phyloP scores from a whole-genome alignment of 2,797 vertebrate genomes.

The Hydrocynus forskahlii region DNA sequence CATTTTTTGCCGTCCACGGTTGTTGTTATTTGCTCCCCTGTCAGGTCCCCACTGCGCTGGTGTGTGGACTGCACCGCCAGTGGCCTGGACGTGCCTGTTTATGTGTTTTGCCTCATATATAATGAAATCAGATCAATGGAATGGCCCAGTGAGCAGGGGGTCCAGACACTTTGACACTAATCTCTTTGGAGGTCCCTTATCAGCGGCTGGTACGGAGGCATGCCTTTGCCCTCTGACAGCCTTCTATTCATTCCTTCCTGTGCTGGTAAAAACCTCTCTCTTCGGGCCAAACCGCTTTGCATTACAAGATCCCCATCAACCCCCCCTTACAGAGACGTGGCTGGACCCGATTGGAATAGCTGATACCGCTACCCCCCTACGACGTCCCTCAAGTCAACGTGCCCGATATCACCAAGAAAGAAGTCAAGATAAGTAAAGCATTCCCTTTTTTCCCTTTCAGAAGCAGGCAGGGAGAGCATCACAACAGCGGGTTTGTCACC shows the following conservation, averaged over 20 bases:
- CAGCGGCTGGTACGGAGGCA: slow-evolving; percentile 33
- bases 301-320: background rate
- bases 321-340: slow-evolving; percentile 29
- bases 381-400: background rate
- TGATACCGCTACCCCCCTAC: background rate
- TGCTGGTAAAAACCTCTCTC: slow-evolving; percentile 16
- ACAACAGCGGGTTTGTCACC: background rate
- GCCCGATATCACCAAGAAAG: background rate
- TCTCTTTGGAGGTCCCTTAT: slow-evolving; percentile 49
- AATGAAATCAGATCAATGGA: slow-evolving; percentile 49
- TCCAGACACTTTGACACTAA: slow-evolving; percentile 47
- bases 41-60: slow-evolving; percentile 38
- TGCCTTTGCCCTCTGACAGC: slow-evolving; percentile 32
- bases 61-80: slow-evolving; percentile 10
- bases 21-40: slow-evolving; percentile 36
- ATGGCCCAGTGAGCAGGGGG: slow-evolving; percentile 43
- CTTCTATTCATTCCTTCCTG: slow-evolving; percentile 26
- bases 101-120: slow-evolving; percentile 31
- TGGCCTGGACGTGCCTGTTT: slow-evolving; percentile 26
- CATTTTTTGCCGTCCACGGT: slow-evolving; percentile 29
- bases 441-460: background rate
- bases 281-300: slow-evolving; percentile 20
- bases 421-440: background rate
- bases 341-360: background rate
- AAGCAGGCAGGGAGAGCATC: slow-evolving; percentile 1